Conservation (phyloP, 2,797 vertebrate genomes). For the Botia almorhae region DNA sequence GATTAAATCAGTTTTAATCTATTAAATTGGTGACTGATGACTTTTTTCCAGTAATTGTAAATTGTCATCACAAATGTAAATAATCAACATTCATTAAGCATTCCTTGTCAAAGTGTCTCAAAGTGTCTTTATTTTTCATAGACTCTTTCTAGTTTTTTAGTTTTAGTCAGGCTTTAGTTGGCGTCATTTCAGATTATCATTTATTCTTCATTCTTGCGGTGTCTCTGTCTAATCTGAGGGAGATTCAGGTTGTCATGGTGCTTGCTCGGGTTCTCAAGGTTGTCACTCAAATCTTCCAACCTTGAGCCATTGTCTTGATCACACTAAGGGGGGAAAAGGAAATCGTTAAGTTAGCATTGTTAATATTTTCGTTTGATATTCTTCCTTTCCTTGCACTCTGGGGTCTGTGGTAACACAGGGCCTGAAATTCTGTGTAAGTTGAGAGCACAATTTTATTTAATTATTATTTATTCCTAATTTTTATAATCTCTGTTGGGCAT, state of each 20-base stretch:
- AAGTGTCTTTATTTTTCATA: not conserved
- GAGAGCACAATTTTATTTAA: too few species aligned
- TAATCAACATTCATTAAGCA: not conserved
- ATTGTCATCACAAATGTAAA: not conserved
- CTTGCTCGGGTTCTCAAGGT: constrained; percentile 68
- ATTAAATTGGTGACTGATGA: not conserved
- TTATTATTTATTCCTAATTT: too few species aligned
- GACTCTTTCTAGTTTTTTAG: not conserved
- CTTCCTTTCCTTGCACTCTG: not conserved
- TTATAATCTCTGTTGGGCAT: too few species aligned
- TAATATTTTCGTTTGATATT: constrained; percentile 33
- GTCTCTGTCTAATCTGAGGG: constrained; percentile 62
- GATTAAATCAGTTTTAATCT: not conserved
- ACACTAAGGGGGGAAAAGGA: constrained; percentile 10
- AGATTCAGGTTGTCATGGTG: constrained; percentile 72
- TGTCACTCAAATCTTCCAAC: constrained; percentile 67
- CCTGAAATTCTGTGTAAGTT: too few species aligned
- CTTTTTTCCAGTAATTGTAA: constrained; percentile 18
- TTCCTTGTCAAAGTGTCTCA: not conserved
- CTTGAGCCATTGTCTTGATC: constrained; percentile 61
- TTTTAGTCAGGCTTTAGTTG: not conserved
- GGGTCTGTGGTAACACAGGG: constrained; percentile 6
- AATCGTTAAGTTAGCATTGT: constrained; percentile 67
- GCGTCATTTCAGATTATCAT: constrained; percentile 12
- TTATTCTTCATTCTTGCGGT: constrained; percentile 50